Evolutionary conservation across 64 coral and sea anemone genomes (phyloP).

Genomic region (Anthopleura sola): DNA sequence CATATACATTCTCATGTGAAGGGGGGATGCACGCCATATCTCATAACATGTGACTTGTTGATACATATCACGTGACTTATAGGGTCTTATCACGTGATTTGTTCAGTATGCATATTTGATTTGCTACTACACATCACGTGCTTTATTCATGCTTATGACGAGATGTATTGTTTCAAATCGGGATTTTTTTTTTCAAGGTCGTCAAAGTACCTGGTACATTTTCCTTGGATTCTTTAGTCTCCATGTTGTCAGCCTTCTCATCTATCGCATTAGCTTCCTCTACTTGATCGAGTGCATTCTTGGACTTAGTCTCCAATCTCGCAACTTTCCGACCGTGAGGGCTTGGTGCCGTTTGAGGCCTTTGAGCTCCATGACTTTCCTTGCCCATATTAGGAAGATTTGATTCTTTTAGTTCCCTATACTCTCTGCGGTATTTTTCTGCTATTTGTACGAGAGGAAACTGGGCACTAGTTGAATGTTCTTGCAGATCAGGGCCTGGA

Average conservation of each 20-base stretch:
- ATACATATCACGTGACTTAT: too few species aligned
- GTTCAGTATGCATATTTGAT: too few species aligned
- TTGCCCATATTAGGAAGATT: slow-evolving; percentile 6
- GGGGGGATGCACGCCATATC: too few species aligned
- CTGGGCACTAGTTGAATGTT: neutral
- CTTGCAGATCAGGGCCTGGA: neutral
- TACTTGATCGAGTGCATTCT: neutral
- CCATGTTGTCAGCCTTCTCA: neutral
- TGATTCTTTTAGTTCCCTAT: slow-evolving; percentile 9
- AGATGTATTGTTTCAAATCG: too few species aligned
- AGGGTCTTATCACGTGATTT: too few species aligned
- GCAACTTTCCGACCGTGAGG: neutral
- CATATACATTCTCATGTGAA: too few species aligned
- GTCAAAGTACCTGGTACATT: neutral
- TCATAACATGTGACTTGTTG: too few species aligned
- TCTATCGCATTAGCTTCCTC: slow-evolving; percentile 3
- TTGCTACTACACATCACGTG: too few species aligned
- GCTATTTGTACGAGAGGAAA: slow-evolving; percentile 47
- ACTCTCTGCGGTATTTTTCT: slow-evolving; percentile 61
- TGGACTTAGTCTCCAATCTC: neutral
- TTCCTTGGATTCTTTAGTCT: neutral
- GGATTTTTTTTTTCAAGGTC: too few species aligned
- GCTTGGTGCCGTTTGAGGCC: slow-evolving; percentile 13
- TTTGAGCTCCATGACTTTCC: neutral
- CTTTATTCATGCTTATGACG: too few species aligned